A percentile compares a stretch with the other conserved stretches of the same genome.
These are phyloP conservation scores for Girardia tigrina DNA, from an alignment of 2,888 invertebrate species.

Conservation along the genomic window DNA sequence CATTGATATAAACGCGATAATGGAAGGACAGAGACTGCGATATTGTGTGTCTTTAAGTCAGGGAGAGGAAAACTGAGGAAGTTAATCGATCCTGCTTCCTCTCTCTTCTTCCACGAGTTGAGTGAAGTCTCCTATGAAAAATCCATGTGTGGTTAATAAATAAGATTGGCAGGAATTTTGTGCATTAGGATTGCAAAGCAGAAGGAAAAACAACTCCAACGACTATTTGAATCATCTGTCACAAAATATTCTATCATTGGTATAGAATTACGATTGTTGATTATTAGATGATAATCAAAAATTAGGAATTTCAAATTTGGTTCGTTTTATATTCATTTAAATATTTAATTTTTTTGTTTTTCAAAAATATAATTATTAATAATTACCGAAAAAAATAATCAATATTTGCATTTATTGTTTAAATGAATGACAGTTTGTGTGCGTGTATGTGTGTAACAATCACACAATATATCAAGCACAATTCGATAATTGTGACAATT, in stretches of 20 bases:
- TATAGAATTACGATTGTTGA: slow-evolving; percentile 20
- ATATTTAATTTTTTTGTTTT: too few species aligned
- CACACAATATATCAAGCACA: not conserved
- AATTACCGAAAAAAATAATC: too few species aligned
- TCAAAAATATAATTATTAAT: too few species aligned
- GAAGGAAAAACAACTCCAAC: slow-evolving; percentile 19
- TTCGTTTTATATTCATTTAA: too few species aligned
- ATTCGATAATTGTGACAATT: not conserved
- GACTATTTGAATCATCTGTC: slow-evolving; percentile 7
- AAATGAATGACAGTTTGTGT: too few species aligned
- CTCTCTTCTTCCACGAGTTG: slow-evolving; percentile 12
- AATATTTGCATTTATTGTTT: too few species aligned
- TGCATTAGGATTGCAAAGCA: slow-evolving; percentile 15
- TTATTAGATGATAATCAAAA: not conserved
- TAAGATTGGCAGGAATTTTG: slow-evolving; percentile 23
- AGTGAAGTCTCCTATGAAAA: slow-evolving; percentile 20
- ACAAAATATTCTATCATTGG: slow-evolving; percentile 13
- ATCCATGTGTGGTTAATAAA: slow-evolving; percentile 11
- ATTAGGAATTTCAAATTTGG: too few species aligned
- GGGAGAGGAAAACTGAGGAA: slow-evolving; percentile 20
- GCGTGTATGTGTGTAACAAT: too few species aligned
- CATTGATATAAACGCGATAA: slow-evolving; percentile 5
- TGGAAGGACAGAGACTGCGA: slow-evolving; percentile 23
- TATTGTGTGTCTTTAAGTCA: slow-evolving; percentile 18
- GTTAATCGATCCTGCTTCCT: slow-evolving; percentile 23